Conservation (phyloP, 2,888 invertebrate species). For the Trichopria drosophilae region DNA sequence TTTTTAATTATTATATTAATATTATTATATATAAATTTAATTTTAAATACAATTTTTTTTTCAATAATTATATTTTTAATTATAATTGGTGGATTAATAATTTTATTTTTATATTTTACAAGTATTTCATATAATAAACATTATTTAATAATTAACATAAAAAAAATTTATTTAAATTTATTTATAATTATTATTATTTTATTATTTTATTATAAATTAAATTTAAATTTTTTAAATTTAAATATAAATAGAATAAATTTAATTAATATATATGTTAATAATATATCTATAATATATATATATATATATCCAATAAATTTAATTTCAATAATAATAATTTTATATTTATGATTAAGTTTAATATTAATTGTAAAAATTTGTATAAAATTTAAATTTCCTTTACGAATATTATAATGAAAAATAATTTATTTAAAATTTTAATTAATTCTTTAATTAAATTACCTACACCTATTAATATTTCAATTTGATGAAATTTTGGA, state of each 20-base stretch:
- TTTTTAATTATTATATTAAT: constrained; percentile 62
- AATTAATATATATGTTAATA: constrained; percentile 20
- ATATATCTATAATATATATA: constrained; percentile 15
- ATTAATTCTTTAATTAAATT: constrained; percentile 65
- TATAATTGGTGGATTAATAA: constrained; percentile 67
- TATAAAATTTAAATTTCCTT: constrained; percentile 62
- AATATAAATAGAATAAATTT: constrained; percentile 20
- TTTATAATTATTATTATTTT: constrained; percentile 30
- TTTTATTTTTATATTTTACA: constrained; percentile 69
- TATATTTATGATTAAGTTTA: constrained; percentile 66
- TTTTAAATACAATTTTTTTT: constrained; percentile 63
- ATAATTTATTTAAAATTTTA: constrained; percentile 61
- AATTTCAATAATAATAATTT: constrained; percentile 48
- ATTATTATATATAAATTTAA: constrained; percentile 57
- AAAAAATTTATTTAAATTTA: constrained; percentile 41
- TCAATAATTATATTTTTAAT: constrained; percentile 67
- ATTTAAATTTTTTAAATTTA: constrained; percentile 21
- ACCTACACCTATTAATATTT: constrained; percentile 67
- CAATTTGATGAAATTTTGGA: constrained; percentile 71
- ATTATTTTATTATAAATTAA: constrained; percentile 20
- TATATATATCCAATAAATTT: constrained; percentile 22
- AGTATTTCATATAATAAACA: constrained; percentile 59
- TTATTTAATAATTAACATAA: constrained; percentile 66
- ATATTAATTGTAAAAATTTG: constrained; percentile 66
- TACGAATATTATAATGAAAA: constrained; percentile 54